Evolutionary conservation across 2,888 invertebrate species (phyloP).

Genomic region (Eristalis tenax): DNA sequence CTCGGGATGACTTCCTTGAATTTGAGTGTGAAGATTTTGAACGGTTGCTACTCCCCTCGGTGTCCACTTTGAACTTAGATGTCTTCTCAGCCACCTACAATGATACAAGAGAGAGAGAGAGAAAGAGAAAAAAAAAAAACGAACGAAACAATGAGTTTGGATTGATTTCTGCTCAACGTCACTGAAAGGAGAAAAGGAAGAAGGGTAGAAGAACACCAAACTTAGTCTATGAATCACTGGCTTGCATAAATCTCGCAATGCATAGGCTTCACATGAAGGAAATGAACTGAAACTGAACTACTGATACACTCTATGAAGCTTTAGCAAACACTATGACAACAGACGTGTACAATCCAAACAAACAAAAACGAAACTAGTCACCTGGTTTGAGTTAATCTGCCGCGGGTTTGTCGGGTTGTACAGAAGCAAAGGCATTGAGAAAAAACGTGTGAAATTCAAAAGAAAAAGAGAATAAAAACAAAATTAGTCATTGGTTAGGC

Average conservation of each 20-base stretch:
- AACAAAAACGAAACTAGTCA: slow-evolving; percentile 59
- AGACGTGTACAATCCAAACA: slow-evolving; percentile 47
- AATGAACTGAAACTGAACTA: slow-evolving; percentile 51
- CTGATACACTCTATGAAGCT: slow-evolving; percentile 43
- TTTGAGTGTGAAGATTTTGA: slow-evolving; percentile 85
- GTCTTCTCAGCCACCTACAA: slow-evolving; percentile 85
- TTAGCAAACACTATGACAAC: slow-evolving; percentile 34
- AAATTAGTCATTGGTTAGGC: slow-evolving; percentile 10
- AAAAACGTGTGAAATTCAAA: slow-evolving; percentile 13
- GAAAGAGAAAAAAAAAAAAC: background rate
- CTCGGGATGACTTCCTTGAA: slow-evolving; percentile 86
- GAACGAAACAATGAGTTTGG: background rate
- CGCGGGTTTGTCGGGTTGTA: slow-evolving; percentile 3
- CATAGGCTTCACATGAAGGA: slow-evolving; percentile 35
- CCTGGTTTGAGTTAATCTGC: slow-evolving; percentile 70
- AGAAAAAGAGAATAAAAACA: background rate
- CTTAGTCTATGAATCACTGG: background rate
- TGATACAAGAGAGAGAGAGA: background rate
- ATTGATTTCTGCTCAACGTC: background rate
- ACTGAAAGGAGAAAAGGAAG: background rate
- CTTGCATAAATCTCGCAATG: slow-evolving; percentile 31
- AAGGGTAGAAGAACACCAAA: background rate
- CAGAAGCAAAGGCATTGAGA: slow-evolving; percentile 27
- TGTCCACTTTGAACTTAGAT: slow-evolving; percentile 89
- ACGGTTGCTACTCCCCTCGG: slow-evolving; percentile 84